Percentiles rank a stretch among this genome's conserved stretches.
These are phyloP conservation scores for Sander lucioperca DNA, from an alignment of 2,113 vertebrate species.

Conservation along the genomic window DNA sequence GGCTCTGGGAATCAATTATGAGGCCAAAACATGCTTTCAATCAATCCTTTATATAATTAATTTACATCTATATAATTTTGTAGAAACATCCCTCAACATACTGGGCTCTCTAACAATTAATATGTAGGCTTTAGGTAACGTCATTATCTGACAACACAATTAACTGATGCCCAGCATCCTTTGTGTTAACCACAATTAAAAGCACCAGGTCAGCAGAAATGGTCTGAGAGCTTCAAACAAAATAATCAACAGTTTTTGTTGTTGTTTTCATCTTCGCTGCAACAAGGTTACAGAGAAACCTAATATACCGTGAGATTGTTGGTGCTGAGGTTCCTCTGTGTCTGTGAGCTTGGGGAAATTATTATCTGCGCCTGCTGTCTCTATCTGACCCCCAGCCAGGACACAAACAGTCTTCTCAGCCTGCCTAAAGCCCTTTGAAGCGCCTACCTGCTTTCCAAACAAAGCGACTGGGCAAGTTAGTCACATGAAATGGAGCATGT, in stretches of 20 bases:
- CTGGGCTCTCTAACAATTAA: neutral
- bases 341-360: constrained; percentile 30
- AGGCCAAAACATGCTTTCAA: neutral
- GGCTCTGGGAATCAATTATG: neutral
- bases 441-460: neutral
- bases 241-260: constrained; percentile 13
- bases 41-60: neutral
- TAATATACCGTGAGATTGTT: neutral
- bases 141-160: constrained; percentile 2
- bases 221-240: neutral
- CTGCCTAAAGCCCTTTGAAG: neutral
- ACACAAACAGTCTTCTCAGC: neutral
- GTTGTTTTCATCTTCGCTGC: constrained; percentile 7
- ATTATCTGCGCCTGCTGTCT: constrained; percentile 41
- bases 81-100: neutral
- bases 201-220: neutral
- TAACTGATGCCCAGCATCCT: neutral
- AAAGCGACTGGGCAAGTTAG: neutral
- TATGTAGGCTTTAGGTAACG: neutral
- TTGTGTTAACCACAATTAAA: neutral
- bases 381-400: constrained; percentile 14
- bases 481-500: neutral
- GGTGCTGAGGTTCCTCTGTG: neutral
- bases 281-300: constrained; percentile 23
- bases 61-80: neutral